phyloP scores from a whole-genome alignment of 2,888 invertebrate genomes.

The Scaptomyza reducta region DNA sequence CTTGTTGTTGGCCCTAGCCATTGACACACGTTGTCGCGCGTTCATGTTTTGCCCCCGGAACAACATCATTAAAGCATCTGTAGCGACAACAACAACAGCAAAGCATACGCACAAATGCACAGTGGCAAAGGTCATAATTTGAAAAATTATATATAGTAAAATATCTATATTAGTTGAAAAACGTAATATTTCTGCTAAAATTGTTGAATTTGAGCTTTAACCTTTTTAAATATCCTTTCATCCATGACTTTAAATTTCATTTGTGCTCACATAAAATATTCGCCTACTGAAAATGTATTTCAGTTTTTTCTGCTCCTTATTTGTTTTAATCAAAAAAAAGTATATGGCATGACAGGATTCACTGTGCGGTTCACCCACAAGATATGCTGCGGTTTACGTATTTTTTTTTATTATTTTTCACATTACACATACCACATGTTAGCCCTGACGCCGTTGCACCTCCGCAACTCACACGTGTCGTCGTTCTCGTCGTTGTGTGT shows the following conservation, averaged over 20 bases:
- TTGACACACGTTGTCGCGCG: constrained; percentile 70
- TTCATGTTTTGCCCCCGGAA: constrained; percentile 41
- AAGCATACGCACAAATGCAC: constrained; percentile 38
- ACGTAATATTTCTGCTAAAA: background rate
- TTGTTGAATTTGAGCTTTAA: background rate
- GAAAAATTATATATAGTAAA: background rate
- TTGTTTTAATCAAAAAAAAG: background rate
- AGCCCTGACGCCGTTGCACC: constrained; percentile 13
- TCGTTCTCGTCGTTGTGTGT: constrained; percentile 3
- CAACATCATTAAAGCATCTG: constrained; percentile 54
- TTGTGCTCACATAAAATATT: background rate
- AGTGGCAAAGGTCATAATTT: constrained; percentile 12
- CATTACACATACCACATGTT: constrained; percentile 65
- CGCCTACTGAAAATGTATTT: background rate
- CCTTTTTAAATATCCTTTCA: background rate
- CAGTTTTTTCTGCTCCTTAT: background rate
- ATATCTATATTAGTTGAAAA: background rate
- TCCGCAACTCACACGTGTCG: constrained; percentile 33
- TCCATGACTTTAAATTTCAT: background rate
- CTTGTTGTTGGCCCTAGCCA: constrained; percentile 37
- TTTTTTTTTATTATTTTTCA: constrained; percentile 26
- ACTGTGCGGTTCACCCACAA: constrained; percentile 29
- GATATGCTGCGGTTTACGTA: constrained; percentile 29
- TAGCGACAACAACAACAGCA: constrained; percentile 29
- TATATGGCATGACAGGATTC: constrained; percentile 1